These are phyloP conservation scores for Dicycla oo DNA, from an alignment of 2,888 invertebrate genomes.

Conservation along the genomic window DNA sequence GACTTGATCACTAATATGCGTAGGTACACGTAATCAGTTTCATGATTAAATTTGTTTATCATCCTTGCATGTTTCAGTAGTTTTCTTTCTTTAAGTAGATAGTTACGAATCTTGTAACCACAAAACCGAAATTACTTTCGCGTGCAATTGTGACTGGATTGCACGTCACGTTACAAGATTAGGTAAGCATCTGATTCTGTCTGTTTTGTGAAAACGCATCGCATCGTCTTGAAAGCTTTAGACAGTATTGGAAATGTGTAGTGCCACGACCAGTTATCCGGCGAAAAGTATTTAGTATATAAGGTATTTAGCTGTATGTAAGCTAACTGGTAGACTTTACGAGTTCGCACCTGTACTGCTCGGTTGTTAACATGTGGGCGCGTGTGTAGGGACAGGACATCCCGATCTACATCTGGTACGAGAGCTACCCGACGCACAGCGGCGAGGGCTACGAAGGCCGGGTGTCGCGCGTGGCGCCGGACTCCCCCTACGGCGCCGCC, in stretches of 20 bases:
- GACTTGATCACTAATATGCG: slow-evolving; percentile 21
- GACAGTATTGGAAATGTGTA: slow-evolving; percentile 75
- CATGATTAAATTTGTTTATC: slow-evolving; percentile 58
- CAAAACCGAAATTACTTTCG: slow-evolving; percentile 53
- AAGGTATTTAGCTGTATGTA: slow-evolving; percentile 63
- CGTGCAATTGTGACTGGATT: slow-evolving; percentile 52
- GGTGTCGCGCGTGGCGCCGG: slow-evolving; percentile 96
- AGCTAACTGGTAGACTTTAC: slow-evolving; percentile 64
- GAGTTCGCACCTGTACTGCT: slow-evolving; percentile 72
- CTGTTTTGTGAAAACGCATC: slow-evolving; percentile 63
- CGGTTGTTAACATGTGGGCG: slow-evolving; percentile 64
- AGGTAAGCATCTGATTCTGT: slow-evolving; percentile 67
- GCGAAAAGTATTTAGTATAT: slow-evolving; percentile 67
- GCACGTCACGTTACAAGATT: slow-evolving; percentile 66
- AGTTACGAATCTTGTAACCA: slow-evolving; percentile 67
- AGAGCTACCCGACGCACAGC: slow-evolving; percentile 99
- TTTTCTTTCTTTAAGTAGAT: slow-evolving; percentile 61
- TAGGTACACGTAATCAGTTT: slow-evolving; percentile 42
- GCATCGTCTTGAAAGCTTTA: slow-evolving; percentile 72
- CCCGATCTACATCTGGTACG: slow-evolving; percentile 99
- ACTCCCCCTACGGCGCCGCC: slow-evolving; percentile 97
- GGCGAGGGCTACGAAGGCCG: slow-evolving; percentile 98
- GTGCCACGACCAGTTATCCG: slow-evolving; percentile 63
- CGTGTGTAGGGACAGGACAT: slow-evolving; percentile 96
- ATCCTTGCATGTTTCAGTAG: slow-evolving; percentile 70